phyloP scores from a whole-genome alignment of 1,140 invertebrate genomes.

The Drosophila santomea region DNA sequence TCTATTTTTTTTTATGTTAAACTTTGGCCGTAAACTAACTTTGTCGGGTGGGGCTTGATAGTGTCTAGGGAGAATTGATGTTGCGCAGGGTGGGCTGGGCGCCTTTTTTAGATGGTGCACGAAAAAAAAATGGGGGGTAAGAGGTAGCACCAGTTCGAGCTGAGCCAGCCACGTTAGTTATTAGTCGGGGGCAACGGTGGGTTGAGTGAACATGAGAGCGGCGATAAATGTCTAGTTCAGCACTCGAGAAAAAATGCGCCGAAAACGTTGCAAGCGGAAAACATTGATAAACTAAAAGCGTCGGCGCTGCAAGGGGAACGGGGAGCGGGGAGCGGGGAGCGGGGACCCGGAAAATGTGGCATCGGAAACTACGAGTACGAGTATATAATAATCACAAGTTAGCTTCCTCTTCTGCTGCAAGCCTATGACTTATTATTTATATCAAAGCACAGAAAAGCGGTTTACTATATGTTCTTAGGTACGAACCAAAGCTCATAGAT shows the following conservation, averaged over 20 bases:
- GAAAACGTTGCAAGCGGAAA: slow-evolving; percentile 20
- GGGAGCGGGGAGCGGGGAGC: too few relatives aligned
- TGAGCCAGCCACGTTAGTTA: slow-evolving; percentile 63
- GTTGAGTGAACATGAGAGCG: slow-evolving; percentile 55
- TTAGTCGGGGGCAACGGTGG: slow-evolving; percentile 52
- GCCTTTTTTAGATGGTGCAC: too few relatives aligned
- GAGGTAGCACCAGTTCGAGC: slow-evolving; percentile 21
- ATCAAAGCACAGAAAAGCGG: too few relatives aligned
- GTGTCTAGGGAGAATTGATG: slow-evolving; percentile 51
- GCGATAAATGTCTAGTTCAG: slow-evolving; percentile 54
- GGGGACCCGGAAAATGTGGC: background rate
- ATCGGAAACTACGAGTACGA: background rate
- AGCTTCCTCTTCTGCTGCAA: too few relatives aligned
- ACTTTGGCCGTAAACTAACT: slow-evolving; percentile 80
- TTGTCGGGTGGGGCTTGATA: slow-evolving; percentile 71
- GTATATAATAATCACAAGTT: background rate
- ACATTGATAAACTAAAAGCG: slow-evolving; percentile 30
- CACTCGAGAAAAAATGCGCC: slow-evolving; percentile 27
- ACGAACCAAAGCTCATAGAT: background rate
- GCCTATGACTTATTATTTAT: too few relatives aligned
- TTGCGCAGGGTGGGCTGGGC: slow-evolving; percentile 1
- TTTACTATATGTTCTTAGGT: background rate
- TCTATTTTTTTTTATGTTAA: slow-evolving; percentile 54
- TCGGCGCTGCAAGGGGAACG: too few relatives aligned
- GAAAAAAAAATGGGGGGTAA: background rate